Base-by-base conservation (phyloP, 1,140 invertebrate genomes). In the Neodiprion lecontei region DNA sequence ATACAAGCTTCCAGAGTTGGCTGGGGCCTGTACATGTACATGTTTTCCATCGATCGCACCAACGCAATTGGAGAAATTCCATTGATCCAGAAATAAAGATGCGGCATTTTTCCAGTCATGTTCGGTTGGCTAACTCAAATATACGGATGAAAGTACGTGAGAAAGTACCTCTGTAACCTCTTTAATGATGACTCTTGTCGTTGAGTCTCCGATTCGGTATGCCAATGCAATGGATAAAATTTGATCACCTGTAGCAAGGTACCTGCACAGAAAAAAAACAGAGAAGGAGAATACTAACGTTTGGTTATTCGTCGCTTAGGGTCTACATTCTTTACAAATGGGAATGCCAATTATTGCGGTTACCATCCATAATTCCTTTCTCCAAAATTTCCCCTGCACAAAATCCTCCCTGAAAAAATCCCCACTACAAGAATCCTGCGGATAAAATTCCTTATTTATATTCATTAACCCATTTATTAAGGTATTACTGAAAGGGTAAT, bases 21-120 rank as follows among this genome's bases (percentile, higher is more conserved):
- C 0, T 21, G 84, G 86, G 47, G 72, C 69, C 48, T 80, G 49
- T 73, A 72, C 50, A 69, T 78, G 72, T 69, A 88, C 77, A 73
- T 88, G 87, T 72, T 88, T 89, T 23, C 87, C 87, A 72, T 85
- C 84, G 11, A 85, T 72, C 17, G 84, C 80, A 48, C 80, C 83
- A 7, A 86, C 70, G 74, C 82, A 86, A 74, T 86, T 81, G 14
- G 85, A 83, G 72, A 86, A 84, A 78, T 87, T 81, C 70, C 82
- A 81, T 71, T 76, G 79, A 14, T 77, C 74, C 40, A 74, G 11
- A 79, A 86, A 86, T 7, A 79, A 79, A 49, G 80, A 71, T 50
- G 79, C 78, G 73, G 86, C 82, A 48, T 70, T 21, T 73, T 78
- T 77, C 83, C 85, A 88, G 69, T 84, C 77, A 69, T 82, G 67